These are phyloP conservation scores for Caenorhabditis angaria DNA, from an alignment of 2,888 invertebrate genomes.

Conservation along the genomic window DNA sequence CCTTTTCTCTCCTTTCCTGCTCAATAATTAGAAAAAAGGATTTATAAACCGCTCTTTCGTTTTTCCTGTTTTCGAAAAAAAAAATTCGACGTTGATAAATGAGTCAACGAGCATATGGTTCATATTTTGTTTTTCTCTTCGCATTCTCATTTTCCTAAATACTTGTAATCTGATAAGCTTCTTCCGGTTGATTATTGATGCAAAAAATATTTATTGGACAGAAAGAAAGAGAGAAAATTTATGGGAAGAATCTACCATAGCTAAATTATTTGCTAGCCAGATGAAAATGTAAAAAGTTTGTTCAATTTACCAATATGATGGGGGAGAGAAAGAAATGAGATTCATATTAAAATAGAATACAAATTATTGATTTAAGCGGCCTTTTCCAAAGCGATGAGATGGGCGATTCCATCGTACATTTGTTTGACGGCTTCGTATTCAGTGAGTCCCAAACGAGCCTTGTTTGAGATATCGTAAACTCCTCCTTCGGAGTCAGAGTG, in stretches of 20 bases:
- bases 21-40: too few species aligned
- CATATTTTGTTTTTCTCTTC: background rate
- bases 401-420: conserved; percentile 82
- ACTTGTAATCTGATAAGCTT: background rate
- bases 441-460: conserved; percentile 82
- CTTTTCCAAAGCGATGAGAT: conserved; percentile 71
- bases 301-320: background rate
- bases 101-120: background rate
- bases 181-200: conserved; percentile 2
- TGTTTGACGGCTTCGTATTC: conserved; percentile 80
- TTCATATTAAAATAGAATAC: background rate
- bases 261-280: conserved; percentile 3
- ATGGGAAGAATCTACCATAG: background rate
- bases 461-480: conserved; percentile 84
- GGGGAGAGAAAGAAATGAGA: conserved; percentile 1
- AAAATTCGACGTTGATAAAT: background rate
- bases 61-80: too few species aligned
- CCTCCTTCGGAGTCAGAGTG: conserved; percentile 96
- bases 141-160: background rate
- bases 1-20: too few species aligned
- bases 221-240: conserved; percentile 9
- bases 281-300: background rate
- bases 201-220: conserved; percentile 2
- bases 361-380: conserved; percentile 57
- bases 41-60: too few species aligned